phyloP scores from a whole-genome alignment of 2,113 vertebrate genomes.

The Clarias macrocephalus region DNA sequence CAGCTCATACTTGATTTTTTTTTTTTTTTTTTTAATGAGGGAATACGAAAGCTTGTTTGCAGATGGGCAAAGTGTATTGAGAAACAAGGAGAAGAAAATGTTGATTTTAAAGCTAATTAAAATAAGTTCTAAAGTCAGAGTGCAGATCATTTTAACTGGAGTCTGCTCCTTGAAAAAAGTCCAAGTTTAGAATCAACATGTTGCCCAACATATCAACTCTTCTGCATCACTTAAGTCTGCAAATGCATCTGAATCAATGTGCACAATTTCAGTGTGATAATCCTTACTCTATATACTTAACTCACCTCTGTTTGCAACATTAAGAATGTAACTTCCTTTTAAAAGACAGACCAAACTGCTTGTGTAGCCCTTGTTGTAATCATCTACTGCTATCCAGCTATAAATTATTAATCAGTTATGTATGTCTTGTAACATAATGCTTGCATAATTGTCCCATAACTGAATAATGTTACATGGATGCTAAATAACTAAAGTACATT shows the following conservation, averaged over 20 bases:
- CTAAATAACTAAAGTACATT: conserved; percentile 49
- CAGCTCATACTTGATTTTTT: too few species aligned
- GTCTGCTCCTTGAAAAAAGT: too few species aligned
- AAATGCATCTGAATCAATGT: background rate
- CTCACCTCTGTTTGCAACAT: background rate
- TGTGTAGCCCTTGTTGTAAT: background rate
- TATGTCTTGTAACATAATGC: conserved; percentile 21
- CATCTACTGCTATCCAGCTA: background rate
- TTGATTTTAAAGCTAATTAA: too few species aligned
- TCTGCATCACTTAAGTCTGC: too few species aligned
- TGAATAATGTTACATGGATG: conserved; percentile 52
- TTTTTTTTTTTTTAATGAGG: too few species aligned
- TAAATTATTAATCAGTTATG: background rate
- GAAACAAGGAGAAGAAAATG: too few species aligned
- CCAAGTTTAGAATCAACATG: too few species aligned
- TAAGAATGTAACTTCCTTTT: background rate
- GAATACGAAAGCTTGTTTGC: too few species aligned
- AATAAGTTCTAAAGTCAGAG: too few species aligned
- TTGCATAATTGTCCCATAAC: conserved; percentile 56
- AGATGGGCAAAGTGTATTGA: too few species aligned
- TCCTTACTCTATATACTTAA: background rate
- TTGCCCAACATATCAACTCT: too few species aligned
- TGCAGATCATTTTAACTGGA: too few species aligned
- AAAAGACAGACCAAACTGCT: background rate
- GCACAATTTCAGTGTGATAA: background rate